Evolutionary conservation across 2,113 vertebrate species (phyloP).

Genomic region (Apodemus sylvaticus): DNA sequence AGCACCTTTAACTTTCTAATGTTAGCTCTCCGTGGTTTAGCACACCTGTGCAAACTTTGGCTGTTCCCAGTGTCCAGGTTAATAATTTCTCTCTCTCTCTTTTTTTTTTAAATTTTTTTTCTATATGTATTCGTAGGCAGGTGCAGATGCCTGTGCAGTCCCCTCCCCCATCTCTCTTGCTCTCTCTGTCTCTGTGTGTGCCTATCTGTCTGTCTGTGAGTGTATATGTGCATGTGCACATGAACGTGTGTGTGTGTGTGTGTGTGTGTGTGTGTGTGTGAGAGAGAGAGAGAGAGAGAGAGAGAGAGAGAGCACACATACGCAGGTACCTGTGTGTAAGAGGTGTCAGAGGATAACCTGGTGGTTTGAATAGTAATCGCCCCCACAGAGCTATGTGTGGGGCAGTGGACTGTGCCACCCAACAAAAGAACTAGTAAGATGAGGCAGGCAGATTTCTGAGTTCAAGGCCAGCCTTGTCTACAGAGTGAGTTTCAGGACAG

Average conservation of each 20-base stretch:
- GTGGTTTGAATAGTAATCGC: background rate
- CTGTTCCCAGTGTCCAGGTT: background rate
- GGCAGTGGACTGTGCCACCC: too few relatives aligned
- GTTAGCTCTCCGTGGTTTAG: background rate
- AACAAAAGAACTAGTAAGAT: too few relatives aligned
- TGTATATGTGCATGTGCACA: background rate
- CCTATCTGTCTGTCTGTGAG: background rate
- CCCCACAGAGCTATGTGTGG: background rate
- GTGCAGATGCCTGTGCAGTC: too few relatives aligned
- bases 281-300: too few relatives aligned
- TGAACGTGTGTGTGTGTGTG: too few relatives aligned
- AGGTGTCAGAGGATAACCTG: background rate
- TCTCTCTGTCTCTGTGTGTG: background rate
- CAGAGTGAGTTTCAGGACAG: too few relatives aligned
- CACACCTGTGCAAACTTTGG: background rate
- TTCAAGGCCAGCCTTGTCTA: too few relatives aligned
- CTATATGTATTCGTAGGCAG: background rate
- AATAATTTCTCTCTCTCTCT: background rate
- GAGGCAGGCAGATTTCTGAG: too few relatives aligned
- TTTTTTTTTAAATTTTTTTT: background rate
- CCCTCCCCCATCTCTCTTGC: background rate
- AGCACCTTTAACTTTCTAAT: background rate
- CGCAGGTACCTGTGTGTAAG: background rate
- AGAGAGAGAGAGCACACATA: background rate
- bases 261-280: too few relatives aligned